Percentiles rank a stretch among this genome's conserved stretches.
phyloP scores from a whole-genome alignment of 2,113 vertebrate species.

The Mohoua ochrocephala region DNA sequence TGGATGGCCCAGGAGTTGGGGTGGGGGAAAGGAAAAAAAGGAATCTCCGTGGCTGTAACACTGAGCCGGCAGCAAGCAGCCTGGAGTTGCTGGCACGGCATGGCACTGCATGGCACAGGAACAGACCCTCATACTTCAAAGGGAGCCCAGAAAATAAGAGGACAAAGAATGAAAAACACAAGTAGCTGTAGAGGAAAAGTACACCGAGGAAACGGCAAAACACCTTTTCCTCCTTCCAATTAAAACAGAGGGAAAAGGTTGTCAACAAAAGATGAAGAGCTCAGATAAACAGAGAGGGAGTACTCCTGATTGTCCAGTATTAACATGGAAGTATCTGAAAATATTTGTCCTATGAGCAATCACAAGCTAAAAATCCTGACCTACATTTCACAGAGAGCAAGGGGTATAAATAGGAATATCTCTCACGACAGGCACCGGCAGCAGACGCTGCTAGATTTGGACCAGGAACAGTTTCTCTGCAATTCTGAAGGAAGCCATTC shows the following conservation, averaged over 20 bases:
- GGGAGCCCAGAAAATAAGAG: not conserved
- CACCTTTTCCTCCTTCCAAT: not conserved
- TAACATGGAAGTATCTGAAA: not conserved
- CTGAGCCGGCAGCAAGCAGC: not conserved
- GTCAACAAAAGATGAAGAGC: not conserved
- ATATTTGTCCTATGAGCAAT: not conserved
- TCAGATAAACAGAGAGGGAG: not conserved
- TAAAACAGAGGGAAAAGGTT: not conserved
- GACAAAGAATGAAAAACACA: not conserved
- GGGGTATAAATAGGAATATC: not conserved
- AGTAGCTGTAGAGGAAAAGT: not conserved
- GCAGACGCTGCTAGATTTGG: not conserved
- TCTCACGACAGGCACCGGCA: accelerated
- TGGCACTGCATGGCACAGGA: not conserved
- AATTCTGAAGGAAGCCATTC: not conserved
- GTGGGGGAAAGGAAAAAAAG: not conserved
- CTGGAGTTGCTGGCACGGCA: not conserved
- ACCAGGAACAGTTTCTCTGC: not conserved
- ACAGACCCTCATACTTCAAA: not conserved
- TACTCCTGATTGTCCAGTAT: not conserved
- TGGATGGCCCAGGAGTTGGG: not conserved
- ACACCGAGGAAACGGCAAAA: not conserved
- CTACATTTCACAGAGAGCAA: not conserved
- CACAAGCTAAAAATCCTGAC: not conserved
- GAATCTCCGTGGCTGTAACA: not conserved